Evolutionary conservation across 2,888 invertebrate species (phyloP).

Genomic region (Lordiphosa fenestrarum): DNA sequence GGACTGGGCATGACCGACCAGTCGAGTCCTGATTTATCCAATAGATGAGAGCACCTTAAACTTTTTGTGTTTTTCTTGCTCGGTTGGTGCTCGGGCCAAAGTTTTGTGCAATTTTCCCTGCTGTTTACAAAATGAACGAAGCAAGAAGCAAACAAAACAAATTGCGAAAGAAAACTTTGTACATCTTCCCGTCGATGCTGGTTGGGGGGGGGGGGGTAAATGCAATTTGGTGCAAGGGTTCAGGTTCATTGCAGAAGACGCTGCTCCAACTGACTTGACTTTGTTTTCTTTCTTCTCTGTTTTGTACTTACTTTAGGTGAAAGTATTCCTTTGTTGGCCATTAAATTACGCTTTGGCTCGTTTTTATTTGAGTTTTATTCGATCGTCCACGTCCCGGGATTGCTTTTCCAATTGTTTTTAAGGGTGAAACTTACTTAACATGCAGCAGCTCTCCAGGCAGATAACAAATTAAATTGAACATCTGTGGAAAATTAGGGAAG

Average conservation of each 20-base stretch:
- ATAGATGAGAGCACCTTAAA: constrained; percentile 45
- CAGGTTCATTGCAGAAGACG: constrained; percentile 10
- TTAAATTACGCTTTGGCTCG: constrained; percentile 55
- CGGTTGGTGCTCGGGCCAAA: constrained; percentile 28
- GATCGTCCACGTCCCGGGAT: constrained; percentile 23
- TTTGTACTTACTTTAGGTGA: constrained; percentile 15
- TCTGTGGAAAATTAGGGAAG: not conserved
- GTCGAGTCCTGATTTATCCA: constrained; percentile 43
- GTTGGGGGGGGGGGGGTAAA: constrained; percentile 9
- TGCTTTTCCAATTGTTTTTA: constrained; percentile 24
- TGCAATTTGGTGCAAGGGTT: constrained; percentile 36
- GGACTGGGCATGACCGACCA: too few relatives aligned
- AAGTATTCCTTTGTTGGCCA: constrained; percentile 55
- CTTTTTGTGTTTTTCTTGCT: constrained; percentile 46
- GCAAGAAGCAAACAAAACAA: constrained; percentile 64
- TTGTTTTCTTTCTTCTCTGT: constrained; percentile 16
- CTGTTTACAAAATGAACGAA: constrained; percentile 62
- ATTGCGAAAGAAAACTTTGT: constrained; percentile 62
- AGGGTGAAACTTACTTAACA: constrained; percentile 1
- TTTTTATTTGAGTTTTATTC: constrained; percentile 29
- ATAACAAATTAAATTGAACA: constrained; percentile 1
- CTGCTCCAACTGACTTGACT: constrained; percentile 36
- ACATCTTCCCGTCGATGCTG: constrained; percentile 38
- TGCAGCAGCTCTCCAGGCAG: not conserved
- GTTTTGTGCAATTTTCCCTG: constrained; percentile 59